These are phyloP conservation scores for Hydrozoanthus tunicans DNA, from an alignment of 64 coral and sea anemone genomes.

Conservation along the genomic window DNA sequence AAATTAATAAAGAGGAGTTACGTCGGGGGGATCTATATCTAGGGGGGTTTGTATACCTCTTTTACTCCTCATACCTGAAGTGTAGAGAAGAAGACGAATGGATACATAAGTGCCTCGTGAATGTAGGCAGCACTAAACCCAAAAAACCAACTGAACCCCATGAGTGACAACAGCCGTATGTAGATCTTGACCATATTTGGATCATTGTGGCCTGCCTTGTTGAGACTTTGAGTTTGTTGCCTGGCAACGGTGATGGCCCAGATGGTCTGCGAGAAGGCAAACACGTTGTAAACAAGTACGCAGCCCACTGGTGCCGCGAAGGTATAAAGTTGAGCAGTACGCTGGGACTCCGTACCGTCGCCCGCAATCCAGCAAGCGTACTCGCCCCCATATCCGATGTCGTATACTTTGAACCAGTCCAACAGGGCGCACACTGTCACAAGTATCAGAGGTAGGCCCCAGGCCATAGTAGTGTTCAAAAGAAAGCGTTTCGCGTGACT, in stretches of 20 bases:
- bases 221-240: constrained; percentile 52
- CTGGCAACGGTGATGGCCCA: constrained; percentile 67
- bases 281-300: constrained; percentile 75
- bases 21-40: too few species aligned
- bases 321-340: constrained; percentile 63
- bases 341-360: constrained; percentile 36
- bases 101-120: constrained; percentile 74
- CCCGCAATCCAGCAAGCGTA: constrained; percentile 78
- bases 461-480: constrained; percentile 58
- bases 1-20: too few species aligned
- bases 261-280: constrained; percentile 78
- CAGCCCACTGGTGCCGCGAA: constrained; percentile 65
- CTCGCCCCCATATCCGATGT: constrained; percentile 78
- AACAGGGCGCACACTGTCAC: constrained; percentile 65
- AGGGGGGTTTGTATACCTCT: too few species aligned
- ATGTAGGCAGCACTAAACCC: constrained; percentile 69
- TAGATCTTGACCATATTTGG: constrained; percentile 78
- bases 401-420: constrained; percentile 62
- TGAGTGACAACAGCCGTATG: constrained; percentile 78
- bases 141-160: constrained; percentile 99
- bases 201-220: constrained; percentile 47
- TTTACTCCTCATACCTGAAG: constrained; percentile 53
- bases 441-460: constrained; percentile 76
- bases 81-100: constrained; percentile 81
- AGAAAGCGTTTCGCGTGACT: constrained; percentile 63